Base-by-base conservation (phyloP, 2,888 invertebrate genomes). In the Caenorhabditis becei region DNA sequence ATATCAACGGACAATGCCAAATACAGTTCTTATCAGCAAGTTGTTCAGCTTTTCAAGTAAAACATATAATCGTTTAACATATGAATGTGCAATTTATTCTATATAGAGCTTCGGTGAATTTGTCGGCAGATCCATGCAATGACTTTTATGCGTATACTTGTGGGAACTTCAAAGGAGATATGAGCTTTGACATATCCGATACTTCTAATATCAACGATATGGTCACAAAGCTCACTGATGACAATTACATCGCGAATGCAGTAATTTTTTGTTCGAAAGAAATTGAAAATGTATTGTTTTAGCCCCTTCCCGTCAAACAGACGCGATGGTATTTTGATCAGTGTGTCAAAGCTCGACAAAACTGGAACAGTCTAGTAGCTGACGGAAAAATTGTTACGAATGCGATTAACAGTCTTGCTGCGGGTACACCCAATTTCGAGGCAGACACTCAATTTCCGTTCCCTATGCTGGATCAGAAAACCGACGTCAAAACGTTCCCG, bases 101-200 rank as follows among this genome's bases (percentile, higher is more conserved):
- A n/a, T 80, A 24, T 37, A 86, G 84, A 35, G n/a, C 65, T 10
- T 80, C 77, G 18, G 71, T 86, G 28, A 86, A 87, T 70, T 67
- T 70, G 1, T 70, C 80, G 0, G 75, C 77, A 37, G 82, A 87
- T 66, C 88, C 88, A 10, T 88, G 88, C 74, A 77, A 84, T 59
- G 87, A 88, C 69, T 88, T 87, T 80, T 88, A 86, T 61, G 58
- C 72, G 0, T 88, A 83, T 80, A 84, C 86, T 3, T 88, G 88
- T 53, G 85, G 86, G 24, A 65, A 49, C 47, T 77, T 77, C 61
- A 49, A 77, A 14, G 72, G 67, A 16, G 47, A 32, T 4, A 85
- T 84, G 80, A 61, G 77, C 14, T 86, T 86, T 67, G 83, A 84
- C 56, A 49, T 77, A 20, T 85, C 86, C 0, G 84, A 85, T 54